Evolutionary conservation across 2,888 invertebrate genomes (phyloP).

Genomic region (Sminthurides aquaticus): DNA sequence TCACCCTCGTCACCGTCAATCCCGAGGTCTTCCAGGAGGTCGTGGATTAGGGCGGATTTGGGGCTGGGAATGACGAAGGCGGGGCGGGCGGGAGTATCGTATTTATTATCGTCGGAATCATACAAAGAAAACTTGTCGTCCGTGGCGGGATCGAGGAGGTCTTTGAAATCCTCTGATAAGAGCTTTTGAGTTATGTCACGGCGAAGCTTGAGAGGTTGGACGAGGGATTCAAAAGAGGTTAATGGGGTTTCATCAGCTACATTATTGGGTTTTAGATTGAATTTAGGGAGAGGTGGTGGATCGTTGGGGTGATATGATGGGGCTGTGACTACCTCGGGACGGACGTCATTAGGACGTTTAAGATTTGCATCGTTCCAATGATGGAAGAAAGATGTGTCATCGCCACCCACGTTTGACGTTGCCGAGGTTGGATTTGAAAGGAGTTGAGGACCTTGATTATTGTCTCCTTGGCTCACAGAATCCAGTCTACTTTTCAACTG

Average conservation of each 20-base stretch:
- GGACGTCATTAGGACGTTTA: slow-evolving; percentile 1
- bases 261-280: not conserved
- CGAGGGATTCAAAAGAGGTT: not conserved
- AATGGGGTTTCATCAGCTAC: not conserved
- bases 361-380: slow-evolving; percentile 1
- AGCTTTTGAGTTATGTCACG: not conserved
- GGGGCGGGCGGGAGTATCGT: not conserved
- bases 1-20: slow-evolving; percentile 16
- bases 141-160: not conserved
- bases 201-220: not conserved
- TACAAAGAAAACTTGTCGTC: not conserved
- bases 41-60: slow-evolving; percentile 8
- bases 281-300: not conserved
- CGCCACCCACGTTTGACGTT: slow-evolving; percentile 12
- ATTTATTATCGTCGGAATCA: not conserved
- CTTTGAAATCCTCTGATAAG: not conserved
- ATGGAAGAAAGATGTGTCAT: slow-evolving; percentile 7
- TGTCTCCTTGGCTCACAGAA: not conserved
- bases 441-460: slow-evolving; percentile 21
- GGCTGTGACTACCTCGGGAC: slow-evolving; percentile 5
- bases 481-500: slow-evolving; percentile 4
- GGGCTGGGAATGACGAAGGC: not conserved
- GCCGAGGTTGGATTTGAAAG: not conserved
- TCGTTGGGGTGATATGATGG: not conserved
- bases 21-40: slow-evolving; percentile 7